A percentile compares a stretch with the other conserved stretches of the same genome.
Conservation (phyloP, 2,888 invertebrate genomes). For the Drosophila suboccidentalis region DNA sequence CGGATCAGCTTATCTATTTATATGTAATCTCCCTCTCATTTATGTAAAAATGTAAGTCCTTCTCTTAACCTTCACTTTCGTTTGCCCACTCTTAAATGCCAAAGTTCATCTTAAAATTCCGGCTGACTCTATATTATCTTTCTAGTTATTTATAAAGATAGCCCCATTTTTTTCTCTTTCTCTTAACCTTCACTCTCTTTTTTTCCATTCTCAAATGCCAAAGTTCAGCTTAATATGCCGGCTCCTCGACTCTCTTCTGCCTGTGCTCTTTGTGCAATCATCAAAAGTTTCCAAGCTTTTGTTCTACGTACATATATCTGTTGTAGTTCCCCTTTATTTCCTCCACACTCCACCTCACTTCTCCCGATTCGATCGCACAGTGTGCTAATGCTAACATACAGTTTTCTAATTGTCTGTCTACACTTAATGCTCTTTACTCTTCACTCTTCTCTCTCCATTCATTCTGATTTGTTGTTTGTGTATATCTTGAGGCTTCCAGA, state of each 20-base stretch:
- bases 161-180: not conserved
- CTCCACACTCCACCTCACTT: not conserved
- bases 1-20: not conserved
- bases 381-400: not conserved
- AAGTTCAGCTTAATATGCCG: constrained; percentile 12
- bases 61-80: not conserved
- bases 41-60: not conserved
- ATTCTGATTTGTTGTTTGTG: constrained; percentile 5
- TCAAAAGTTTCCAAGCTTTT: constrained; percentile 9
- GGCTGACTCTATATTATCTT: not conserved
- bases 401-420: not conserved
- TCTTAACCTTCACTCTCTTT: not conserved
- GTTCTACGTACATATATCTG: not conserved
- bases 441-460: not conserved
- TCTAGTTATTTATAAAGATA: not conserved
- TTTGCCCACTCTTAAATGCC: not conserved
- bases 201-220: not conserved
- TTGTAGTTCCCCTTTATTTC: not conserved
- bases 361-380: not conserved
- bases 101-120: constrained; percentile 8
- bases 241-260: not conserved
- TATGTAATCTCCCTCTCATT: not conserved
- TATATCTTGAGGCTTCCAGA: not conserved
- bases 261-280: not conserved
- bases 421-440: not conserved